Percentiles rank a stretch among this genome's conserved stretches.
Conservation (phyloP, 2,797 vertebrate species). For the Schizothorax lantsangensis region DNA sequence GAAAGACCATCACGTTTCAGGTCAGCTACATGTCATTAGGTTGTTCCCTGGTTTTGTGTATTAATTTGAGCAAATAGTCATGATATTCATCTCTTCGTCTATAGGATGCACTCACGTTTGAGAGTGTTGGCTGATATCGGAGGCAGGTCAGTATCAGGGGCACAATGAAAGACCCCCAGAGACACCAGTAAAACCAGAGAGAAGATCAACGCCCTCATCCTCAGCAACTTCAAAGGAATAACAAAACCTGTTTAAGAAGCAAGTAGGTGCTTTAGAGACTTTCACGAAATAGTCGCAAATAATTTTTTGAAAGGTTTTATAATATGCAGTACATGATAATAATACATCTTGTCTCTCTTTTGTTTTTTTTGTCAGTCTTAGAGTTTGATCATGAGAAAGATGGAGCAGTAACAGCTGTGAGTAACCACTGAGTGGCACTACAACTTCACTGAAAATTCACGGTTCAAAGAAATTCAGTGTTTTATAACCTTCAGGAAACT, state of each 20-base stretch:
- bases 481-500: too few relatives aligned
- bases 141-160: conserved; percentile 66
- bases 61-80: background rate
- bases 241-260: conserved; percentile 4
- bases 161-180: conserved; percentile 70
- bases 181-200: conserved; percentile 70
- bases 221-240: conserved; percentile 49
- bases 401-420: background rate
- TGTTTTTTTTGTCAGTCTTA: background rate
- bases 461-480: background rate
- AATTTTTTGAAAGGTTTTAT: background rate
- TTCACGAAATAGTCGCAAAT: background rate
- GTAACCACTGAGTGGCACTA: conserved; percentile 71
- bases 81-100: background rate
- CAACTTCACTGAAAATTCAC: background rate
- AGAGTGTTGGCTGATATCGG: conserved; percentile 72
- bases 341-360: background rate
- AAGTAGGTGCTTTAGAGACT: background rate
- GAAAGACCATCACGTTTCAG: conserved; percentile 46
- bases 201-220: conserved; percentile 80
- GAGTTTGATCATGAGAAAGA: background rate
- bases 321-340: too few relatives aligned
- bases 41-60: background rate
- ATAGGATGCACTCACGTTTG: conserved; percentile 75
- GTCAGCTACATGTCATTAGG: background rate